Percentiles rank a stretch among this genome's conserved stretches.
phyloP scores from a whole-genome alignment of 1,140 invertebrate genomes.

The Drosophila tristis region DNA sequence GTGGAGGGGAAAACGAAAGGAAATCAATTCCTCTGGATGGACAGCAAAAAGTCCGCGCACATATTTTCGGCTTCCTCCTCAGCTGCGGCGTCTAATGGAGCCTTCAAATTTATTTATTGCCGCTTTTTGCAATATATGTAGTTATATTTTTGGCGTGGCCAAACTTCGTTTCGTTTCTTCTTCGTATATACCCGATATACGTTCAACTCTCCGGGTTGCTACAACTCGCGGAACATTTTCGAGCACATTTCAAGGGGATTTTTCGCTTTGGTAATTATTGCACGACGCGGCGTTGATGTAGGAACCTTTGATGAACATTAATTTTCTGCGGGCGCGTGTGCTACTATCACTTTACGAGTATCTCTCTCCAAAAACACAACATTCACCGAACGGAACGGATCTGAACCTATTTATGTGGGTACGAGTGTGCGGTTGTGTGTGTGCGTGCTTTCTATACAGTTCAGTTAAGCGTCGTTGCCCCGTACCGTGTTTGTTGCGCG shows the following conservation, averaged over 20 bases:
- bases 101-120: slow-evolving; percentile 33
- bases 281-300: slow-evolving; percentile 39
- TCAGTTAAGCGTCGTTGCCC: slow-evolving; percentile 22
- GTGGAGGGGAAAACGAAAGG: slow-evolving; percentile 52
- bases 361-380: no score
- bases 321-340: slow-evolving; percentile 47
- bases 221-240: slow-evolving; percentile 46
- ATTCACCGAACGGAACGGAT: no score
- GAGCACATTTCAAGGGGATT: slow-evolving; percentile 28
- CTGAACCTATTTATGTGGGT: slow-evolving; percentile 17
- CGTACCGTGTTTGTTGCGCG: slow-evolving; percentile 52
- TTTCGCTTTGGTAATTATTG: slow-evolving; percentile 23
- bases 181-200: slow-evolving; percentile 3
- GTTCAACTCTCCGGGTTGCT: no score
- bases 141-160: no score
- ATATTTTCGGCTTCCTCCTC: slow-evolving; percentile 56
- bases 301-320: slow-evolving; percentile 62
- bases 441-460: slow-evolving; percentile 10
- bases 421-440: slow-evolving; percentile 21
- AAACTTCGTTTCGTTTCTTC: slow-evolving; percentile 3
- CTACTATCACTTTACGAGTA: slow-evolving; percentile 58
- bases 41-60: slow-evolving; percentile 62
- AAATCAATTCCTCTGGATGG: slow-evolving; percentile 69
- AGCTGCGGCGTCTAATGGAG: slow-evolving; percentile 23
- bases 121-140: slow-evolving; percentile 37